phyloP scores from a whole-genome alignment of 1,140 invertebrate genomes.

The Papilio helenus region DNA sequence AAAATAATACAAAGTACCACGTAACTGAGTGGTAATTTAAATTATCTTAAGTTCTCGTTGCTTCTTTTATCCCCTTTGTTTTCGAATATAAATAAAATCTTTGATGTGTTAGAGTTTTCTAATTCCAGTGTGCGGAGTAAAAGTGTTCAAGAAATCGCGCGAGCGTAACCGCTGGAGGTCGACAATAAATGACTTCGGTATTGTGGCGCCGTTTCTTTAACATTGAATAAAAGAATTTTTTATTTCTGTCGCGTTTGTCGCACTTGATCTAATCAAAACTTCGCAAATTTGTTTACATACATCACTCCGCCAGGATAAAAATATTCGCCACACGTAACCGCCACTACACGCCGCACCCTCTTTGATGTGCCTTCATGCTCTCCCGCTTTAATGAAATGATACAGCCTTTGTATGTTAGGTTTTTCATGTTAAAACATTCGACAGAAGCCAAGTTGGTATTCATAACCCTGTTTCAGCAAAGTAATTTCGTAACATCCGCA shows the following conservation, averaged over 20 bases:
- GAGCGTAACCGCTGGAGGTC: constrained; percentile 48
- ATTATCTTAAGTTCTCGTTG: background rate
- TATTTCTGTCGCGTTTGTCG: constrained; percentile 64
- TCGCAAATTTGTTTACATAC: constrained; percentile 79
- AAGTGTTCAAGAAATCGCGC: constrained; percentile 42
- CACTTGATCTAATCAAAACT: constrained; percentile 78
- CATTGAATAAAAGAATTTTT: constrained; percentile 48
- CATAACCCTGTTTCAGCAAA: constrained; percentile 49
- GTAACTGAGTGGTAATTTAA: background rate
- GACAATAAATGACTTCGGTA: constrained; percentile 48
- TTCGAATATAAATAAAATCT: constrained; percentile 16
- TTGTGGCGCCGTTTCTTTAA: constrained; percentile 40
- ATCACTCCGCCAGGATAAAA: constrained; percentile 52
- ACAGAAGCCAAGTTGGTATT: constrained; percentile 55
- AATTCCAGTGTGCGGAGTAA: constrained; percentile 34
- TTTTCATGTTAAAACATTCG: constrained; percentile 73
- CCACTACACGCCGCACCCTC: constrained; percentile 59
- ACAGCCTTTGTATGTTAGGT: constrained; percentile 58
- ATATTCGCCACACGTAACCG: constrained; percentile 75
- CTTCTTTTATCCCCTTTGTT: background rate
- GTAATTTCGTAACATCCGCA: constrained; percentile 44
- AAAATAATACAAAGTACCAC: background rate
- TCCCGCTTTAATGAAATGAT: constrained; percentile 68
- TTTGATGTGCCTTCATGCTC: constrained; percentile 67
- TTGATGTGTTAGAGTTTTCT: constrained; percentile 31